A percentile compares a stretch with the other conserved stretches of the same genome.
phyloP scores from a whole-genome alignment of 2,797 vertebrate species.

The Semotilus atromaculatus region DNA sequence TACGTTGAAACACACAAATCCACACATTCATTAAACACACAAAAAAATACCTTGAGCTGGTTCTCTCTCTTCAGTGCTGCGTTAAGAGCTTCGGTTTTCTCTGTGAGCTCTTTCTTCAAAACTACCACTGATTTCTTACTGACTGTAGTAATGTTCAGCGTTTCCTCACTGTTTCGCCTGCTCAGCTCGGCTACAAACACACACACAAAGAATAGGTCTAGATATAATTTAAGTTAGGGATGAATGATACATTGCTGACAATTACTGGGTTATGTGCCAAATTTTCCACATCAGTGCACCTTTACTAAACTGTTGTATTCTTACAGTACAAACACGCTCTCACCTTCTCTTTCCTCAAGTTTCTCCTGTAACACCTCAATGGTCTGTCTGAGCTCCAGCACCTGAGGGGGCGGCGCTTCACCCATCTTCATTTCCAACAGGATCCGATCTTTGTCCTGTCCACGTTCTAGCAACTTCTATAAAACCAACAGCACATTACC shows the following conservation, averaged over 20 bases:
- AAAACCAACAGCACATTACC: conserved; percentile 34
- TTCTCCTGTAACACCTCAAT: conserved; percentile 80
- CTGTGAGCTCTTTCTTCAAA: conserved; percentile 79
- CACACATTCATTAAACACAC: conserved; percentile 61
- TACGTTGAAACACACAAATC: conserved; percentile 52
- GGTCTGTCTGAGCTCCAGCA: conserved; percentile 80
- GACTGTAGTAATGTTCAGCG: conserved; percentile 62
- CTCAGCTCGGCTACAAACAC: conserved; percentile 72
- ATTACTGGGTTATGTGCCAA: neutral
- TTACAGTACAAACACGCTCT: conserved; percentile 38
- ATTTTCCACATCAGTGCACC: neutral
- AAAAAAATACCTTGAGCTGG: conserved; percentile 75
- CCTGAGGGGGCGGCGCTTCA: conserved; percentile 63
- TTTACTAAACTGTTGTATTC: neutral
- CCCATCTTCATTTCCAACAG: conserved; percentile 68
- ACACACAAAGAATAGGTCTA: conserved; percentile 19
- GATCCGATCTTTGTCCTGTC: conserved; percentile 75
- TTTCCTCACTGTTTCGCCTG: conserved; percentile 71
- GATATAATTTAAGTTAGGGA: neutral
- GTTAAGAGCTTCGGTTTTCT: conserved; percentile 79
- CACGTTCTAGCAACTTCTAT: conserved; percentile 79
- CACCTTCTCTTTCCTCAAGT: conserved; percentile 77
- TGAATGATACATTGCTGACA: neutral
- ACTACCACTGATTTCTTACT: conserved; percentile 70
- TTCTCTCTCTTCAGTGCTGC: conserved; percentile 80